Conservation (phyloP, 2,113 vertebrate species). For the Pituophis catenifer region DNA sequence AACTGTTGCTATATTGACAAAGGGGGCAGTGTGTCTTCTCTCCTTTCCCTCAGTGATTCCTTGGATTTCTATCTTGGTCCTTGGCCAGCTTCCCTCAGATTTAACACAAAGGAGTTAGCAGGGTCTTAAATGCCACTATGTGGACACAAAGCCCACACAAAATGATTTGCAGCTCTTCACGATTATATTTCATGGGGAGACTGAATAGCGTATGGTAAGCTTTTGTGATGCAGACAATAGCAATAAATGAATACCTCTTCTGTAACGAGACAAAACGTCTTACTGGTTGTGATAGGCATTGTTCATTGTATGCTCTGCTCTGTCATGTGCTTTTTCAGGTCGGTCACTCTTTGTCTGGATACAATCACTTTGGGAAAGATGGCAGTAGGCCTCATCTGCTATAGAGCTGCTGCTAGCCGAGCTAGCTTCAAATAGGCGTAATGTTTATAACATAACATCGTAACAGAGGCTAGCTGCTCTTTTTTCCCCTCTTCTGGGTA, state of each 20-base stretch:
- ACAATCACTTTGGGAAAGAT: background rate
- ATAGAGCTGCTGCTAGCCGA: background rate
- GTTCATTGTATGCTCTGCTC: background rate
- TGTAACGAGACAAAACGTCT: constrained; percentile 5
- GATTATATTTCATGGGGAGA: background rate
- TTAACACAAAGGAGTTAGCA: background rate
- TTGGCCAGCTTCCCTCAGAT: background rate
- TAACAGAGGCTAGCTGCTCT: background rate
- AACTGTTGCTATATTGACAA: background rate
- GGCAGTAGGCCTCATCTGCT: background rate
- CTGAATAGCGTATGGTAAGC: background rate
- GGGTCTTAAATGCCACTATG: background rate
- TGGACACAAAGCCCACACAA: background rate
- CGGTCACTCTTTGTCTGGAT: background rate
- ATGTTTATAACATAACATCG: background rate
- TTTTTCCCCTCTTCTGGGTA: background rate
- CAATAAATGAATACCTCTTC: background rate
- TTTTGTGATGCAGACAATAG: background rate
- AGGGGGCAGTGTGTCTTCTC: background rate
- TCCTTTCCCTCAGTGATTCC: background rate
- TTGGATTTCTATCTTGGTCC: background rate
- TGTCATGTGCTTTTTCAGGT: background rate
- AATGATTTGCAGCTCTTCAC: background rate
- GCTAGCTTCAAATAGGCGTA: background rate
- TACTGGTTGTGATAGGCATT: constrained; percentile 6